Evolutionary conservation across 2,888 invertebrate species (phyloP).

Genomic region (Lamellibrachia columna): DNA sequence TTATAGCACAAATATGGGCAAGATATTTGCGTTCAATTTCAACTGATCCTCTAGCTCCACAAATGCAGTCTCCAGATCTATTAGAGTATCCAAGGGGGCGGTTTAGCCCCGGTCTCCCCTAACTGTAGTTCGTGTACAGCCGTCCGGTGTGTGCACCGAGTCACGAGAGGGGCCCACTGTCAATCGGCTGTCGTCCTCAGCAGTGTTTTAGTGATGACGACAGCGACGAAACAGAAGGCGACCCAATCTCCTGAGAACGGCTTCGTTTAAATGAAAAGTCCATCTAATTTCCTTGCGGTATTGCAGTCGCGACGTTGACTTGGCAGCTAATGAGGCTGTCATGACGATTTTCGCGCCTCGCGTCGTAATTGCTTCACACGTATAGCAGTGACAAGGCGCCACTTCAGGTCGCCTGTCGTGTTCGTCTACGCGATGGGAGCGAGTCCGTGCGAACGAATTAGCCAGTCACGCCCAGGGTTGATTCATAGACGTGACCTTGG

Average conservation of each 20-base stretch:
- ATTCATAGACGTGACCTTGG: background rate
- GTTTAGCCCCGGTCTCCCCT: too few relatives aligned
- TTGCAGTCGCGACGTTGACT: background rate
- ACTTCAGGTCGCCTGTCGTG: background rate
- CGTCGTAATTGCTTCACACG: background rate
- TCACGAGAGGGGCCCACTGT: background rate
- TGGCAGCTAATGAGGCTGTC: background rate
- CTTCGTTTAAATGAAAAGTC: constrained; percentile 10
- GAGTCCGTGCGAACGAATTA: background rate
- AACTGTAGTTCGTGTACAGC: background rate
- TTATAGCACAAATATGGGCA: too few relatives aligned
- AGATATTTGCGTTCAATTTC: too few relatives aligned
- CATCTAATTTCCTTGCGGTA: constrained; percentile 16
- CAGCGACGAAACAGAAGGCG: constrained; percentile 12
- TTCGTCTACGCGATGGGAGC: background rate
- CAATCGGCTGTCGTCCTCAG: background rate
- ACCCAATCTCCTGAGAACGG: background rate
- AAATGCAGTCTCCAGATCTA: too few relatives aligned
- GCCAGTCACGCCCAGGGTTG: background rate
- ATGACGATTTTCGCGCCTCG: background rate
- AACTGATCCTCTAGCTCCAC: too few relatives aligned
- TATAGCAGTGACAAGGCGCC: background rate
- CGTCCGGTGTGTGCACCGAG: background rate
- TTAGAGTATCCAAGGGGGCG: too few relatives aligned
- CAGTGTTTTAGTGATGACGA: background rate